Evolutionary conservation across 2,113 vertebrate species (phyloP).

Genomic region (Muntiacus reevesi): DNA sequence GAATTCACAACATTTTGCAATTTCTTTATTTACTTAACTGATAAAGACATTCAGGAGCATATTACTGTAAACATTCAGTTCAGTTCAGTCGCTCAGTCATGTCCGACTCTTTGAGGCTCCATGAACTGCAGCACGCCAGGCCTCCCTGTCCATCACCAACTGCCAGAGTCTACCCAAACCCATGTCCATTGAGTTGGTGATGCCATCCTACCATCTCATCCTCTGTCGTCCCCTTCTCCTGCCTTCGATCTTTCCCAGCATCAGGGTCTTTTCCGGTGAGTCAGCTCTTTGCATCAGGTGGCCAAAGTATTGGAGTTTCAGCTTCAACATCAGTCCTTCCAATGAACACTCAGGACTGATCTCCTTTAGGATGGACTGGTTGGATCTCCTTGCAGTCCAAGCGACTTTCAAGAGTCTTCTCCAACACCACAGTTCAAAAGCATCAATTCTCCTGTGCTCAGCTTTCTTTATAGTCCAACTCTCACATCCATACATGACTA

Average conservation of each 20-base stretch:
- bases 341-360: background rate
- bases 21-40: background rate
- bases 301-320: background rate
- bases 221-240: background rate
- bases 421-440: background rate
- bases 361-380: background rate
- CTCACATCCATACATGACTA: background rate
- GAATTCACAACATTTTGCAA: background rate
- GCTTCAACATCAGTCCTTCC: background rate
- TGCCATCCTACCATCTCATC: background rate
- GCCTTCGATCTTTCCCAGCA: background rate
- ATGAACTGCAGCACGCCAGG: background rate
- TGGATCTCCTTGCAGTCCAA: background rate
- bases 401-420: background rate
- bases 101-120: background rate
- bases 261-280: background rate
- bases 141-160: background rate
- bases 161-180: background rate
- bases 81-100: rapidly evolving
- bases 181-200: background rate
- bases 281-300: background rate
- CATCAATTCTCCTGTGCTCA: rapidly evolving
- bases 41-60: background rate
- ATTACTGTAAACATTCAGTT: background rate
- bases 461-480: background rate